A percentile compares a stretch with the other conserved stretches of the same genome.
Evolutionary conservation across 2,888 invertebrate genomes (phyloP).

Genomic region (Minunthozetes semirufus): DNA sequence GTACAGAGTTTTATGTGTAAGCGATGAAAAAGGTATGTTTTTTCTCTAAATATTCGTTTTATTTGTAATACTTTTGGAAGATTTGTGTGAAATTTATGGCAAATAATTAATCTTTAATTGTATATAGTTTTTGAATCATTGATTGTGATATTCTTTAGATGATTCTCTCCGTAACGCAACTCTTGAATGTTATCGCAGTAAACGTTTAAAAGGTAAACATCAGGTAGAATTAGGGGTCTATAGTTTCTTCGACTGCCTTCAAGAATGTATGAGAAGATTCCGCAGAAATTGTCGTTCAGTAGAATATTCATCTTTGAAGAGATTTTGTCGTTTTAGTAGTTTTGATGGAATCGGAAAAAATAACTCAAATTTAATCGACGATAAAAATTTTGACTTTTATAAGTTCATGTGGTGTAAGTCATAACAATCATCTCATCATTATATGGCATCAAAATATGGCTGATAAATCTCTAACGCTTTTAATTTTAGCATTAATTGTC

Average conservation of each 20-base stretch:
- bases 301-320: slow-evolving; percentile 41
- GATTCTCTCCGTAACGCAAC: slow-evolving; percentile 63
- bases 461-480: too few relatives aligned
- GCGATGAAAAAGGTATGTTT: slow-evolving; percentile 42
- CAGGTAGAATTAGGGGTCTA: slow-evolving; percentile 82
- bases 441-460: too few relatives aligned
- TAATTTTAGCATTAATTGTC: too few relatives aligned
- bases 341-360: not conserved
- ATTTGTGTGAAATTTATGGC: not conserved
- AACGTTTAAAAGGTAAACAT: slow-evolving; percentile 75
- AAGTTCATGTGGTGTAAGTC: slow-evolving; percentile 52
- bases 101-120: not conserved
- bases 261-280: slow-evolving; percentile 72
- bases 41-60: not conserved
- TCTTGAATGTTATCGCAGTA: slow-evolving; percentile 77
- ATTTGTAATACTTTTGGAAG: not conserved
- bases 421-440: too few relatives aligned
- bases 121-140: too few relatives aligned
- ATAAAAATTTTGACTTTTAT: slow-evolving; percentile 86
- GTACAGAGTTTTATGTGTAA: slow-evolving; percentile 43
- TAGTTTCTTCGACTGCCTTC: slow-evolving; percentile 78
- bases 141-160: slow-evolving; percentile 33
- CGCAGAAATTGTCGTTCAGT: slow-evolving; percentile 41
- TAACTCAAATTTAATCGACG: slow-evolving; percentile 71
- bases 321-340: slow-evolving; percentile 43